A percentile compares a stretch with the other conserved stretches of the same genome.
Evolutionary conservation across 1,140 invertebrate species (phyloP).

Genomic region (Cydia strobilella): DNA sequence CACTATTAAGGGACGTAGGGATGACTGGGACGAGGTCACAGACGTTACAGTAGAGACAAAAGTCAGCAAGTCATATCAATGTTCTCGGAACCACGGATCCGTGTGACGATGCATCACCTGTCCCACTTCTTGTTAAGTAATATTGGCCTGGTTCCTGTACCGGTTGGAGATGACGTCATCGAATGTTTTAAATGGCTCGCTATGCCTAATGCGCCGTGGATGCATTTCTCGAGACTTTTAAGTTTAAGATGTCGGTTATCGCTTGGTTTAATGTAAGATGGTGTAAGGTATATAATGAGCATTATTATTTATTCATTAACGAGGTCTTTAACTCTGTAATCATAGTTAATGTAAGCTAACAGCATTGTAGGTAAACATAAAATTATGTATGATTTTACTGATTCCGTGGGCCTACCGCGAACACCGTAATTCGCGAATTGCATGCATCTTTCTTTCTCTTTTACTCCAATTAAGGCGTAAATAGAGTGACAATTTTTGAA

Average conservation of each 20-base stretch:
- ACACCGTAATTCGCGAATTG: too few species aligned
- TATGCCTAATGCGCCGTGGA: not conserved
- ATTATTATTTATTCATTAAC: constrained; percentile 9
- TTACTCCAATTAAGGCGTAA: too few species aligned
- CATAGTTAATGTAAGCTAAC: not conserved
- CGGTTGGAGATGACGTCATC: constrained; percentile 14
- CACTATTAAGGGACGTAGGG: not conserved
- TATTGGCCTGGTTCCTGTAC: constrained; percentile 13
- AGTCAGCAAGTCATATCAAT: not conserved
- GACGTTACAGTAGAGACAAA: not conserved
- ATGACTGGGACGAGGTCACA: not conserved
- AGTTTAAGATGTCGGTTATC: not conserved
- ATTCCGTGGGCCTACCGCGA: not conserved
- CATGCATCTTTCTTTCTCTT: too few species aligned
- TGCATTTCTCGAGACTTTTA: not conserved
- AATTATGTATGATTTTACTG: too few species aligned
- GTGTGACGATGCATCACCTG: constrained; percentile 26
- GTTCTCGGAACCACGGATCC: constrained; percentile 17
- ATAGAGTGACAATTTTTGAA: too few species aligned
- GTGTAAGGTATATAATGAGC: not conserved
- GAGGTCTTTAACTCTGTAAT: constrained; percentile 14
- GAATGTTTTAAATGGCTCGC: constrained; percentile 17
- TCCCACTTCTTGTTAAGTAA: constrained; percentile 29
- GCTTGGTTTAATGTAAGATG: not conserved
- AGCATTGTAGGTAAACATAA: too few species aligned